Evolutionary conservation across 1,140 invertebrate species (phyloP), one percentile per base, ranked within the genome.

Genomic region (Episyrphus balteatus): DNA sequence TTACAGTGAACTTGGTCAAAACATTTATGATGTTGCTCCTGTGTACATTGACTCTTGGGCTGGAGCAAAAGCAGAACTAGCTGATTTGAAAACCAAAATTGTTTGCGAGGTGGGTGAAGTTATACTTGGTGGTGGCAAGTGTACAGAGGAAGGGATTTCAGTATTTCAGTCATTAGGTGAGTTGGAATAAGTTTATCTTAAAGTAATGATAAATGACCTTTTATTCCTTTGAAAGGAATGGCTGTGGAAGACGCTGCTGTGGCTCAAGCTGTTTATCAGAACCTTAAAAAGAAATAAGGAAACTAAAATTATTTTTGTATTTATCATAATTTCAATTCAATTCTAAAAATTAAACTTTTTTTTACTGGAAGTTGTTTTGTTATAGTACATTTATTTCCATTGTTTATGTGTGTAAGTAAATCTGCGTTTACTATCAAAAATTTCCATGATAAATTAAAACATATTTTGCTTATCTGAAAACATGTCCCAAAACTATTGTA

Each of bases 21-120:
- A 66, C 14, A 54, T 70, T 11, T 75, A 75, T 52, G 41, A 46
- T 8, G 51, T 53, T 15, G 44, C 57, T 1, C 11, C 50, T 21
- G 56, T 74, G 11, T 73, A 62, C 41, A 61, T 73, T 11, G 73
- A 75, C 47, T 57, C 61, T 18, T 48, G 53, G 49, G 54, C 48
- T 19, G 65, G 63, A 46, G 70, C 70, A 5, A 48, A 65, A 33
- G 50, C 47, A 5, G 70, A 74, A 55, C 37, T 75, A 15, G 44
- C 50, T 14, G 55, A 58, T 7, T 43, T 62, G 2, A 60, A 61
- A 3, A 55, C 57, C 6, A 17, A 51, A 8, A 60, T 73, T 32
- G 47, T 55, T 12, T 66, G 55, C 3, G 71, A 73, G 52, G 46
- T 74, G 40, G 73, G 71, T 19, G 55, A 56, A 3, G 46, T 56